A percentile compares a stretch with the other conserved stretches of the same genome.
Conservation (phyloP, 2,113 vertebrate genomes). For the Desmodus rotundus region DNA sequence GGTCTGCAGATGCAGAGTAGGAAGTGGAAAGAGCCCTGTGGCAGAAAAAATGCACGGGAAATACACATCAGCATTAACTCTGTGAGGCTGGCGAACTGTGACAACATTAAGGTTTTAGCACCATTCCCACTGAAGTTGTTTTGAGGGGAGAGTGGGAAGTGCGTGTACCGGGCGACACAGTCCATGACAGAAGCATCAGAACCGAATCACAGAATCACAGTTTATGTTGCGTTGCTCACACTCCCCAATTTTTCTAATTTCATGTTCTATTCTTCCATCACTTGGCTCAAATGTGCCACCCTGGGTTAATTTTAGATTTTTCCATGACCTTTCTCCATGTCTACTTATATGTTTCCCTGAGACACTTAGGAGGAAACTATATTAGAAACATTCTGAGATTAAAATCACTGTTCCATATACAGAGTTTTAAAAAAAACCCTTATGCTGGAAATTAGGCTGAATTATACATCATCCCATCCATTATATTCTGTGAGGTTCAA, state of each 20-base stretch:
- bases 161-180: background rate
- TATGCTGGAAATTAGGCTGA: constrained; percentile 41
- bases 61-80: constrained; percentile 38
- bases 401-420: constrained; percentile 38
- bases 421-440: background rate
- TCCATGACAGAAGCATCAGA: background rate
- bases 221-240: constrained; percentile 39
- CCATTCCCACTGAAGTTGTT: constrained; percentile 64
- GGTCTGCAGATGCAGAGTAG: background rate
- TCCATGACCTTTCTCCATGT: constrained; percentile 20
- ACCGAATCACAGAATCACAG: constrained; percentile 32
- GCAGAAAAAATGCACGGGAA: constrained; percentile 71
- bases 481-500: background rate
- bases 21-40: constrained; percentile 35
- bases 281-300: constrained; percentile 34
- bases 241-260: constrained; percentile 55
- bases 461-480: constrained; percentile 20
- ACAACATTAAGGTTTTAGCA: constrained; percentile 44
- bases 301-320: constrained; percentile 63
- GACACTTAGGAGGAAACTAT: constrained; percentile 46
- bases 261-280: constrained; percentile 35
- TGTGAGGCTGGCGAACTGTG: constrained; percentile 33
- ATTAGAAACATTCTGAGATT: constrained; percentile 49
- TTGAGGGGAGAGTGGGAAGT: constrained; percentile 22
- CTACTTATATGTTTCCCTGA: constrained; percentile 55